Conservation (phyloP, 2,888 invertebrate species). For the Drepana falcataria region DNA sequence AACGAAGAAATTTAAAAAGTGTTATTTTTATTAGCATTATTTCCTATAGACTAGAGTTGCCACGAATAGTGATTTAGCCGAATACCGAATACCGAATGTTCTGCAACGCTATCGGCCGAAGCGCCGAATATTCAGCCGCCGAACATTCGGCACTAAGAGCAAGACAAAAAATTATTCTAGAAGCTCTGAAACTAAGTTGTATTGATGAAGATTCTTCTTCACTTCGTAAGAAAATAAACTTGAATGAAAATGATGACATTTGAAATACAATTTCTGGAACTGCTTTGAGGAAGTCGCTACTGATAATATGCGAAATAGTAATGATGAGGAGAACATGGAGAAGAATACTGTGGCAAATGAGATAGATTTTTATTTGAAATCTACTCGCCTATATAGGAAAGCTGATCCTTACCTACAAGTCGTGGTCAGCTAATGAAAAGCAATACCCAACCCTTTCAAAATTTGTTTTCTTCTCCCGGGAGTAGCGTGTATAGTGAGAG, state of each 20-base stretch:
- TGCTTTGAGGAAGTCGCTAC: conserved; percentile 23
- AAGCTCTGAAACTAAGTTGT: conserved; percentile 20
- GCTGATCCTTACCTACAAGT: conserved; percentile 20
- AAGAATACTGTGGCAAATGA: conserved; percentile 24
- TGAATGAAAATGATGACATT: conserved; percentile 18
- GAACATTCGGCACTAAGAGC: conserved; percentile 16
- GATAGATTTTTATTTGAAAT: conserved; percentile 26
- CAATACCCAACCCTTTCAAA: conserved; percentile 21
- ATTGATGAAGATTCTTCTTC: conserved; percentile 21
- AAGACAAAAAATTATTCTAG: conserved; percentile 23
- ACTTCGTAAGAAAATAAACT: conserved; percentile 16
- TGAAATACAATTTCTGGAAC: conserved; percentile 21
- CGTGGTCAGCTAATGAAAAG: conserved; percentile 23
- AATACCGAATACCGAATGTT: no score
- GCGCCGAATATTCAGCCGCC: no score
- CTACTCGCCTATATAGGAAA: conserved; percentile 19
- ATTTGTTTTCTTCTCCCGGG: conserved; percentile 15
- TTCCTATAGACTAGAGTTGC: no score
- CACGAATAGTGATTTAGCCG: no score
- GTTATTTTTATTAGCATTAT: no score
- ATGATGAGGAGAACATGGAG: background rate
- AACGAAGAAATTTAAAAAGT: no score
- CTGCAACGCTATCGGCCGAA: no score
- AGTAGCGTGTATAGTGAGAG: background rate
- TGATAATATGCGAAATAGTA: conserved; percentile 11